Evolutionary conservation across 2,113 vertebrate genomes (phyloP).

Genomic region (Hypomesus transpacificus): DNA sequence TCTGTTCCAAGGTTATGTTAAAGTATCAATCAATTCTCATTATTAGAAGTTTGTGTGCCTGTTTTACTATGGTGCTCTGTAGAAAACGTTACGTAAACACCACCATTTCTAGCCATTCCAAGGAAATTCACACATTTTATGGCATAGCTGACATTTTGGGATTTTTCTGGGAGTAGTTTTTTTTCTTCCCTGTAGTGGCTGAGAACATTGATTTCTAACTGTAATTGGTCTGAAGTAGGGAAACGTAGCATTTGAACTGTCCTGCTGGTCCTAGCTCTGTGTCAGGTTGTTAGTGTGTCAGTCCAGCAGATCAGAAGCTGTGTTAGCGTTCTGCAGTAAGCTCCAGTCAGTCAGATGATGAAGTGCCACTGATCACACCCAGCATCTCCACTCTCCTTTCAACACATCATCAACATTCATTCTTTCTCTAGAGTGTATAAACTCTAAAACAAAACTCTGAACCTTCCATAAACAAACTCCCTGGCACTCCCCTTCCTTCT

Average conservation of each 20-base stretch:
- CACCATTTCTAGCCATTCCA: no score
- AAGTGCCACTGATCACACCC: constrained; percentile 13
- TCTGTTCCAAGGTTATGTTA: neutral
- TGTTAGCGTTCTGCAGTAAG: constrained; percentile 35
- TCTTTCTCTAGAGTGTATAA: neutral
- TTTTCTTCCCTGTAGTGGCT: no score
- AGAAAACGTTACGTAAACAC: no score
- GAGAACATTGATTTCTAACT: no score
- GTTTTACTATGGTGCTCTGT: no score
- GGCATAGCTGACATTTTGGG: no score
- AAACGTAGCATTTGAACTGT: no score
- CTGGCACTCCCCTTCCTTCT: neutral
- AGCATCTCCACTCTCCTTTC: constrained; percentile 17
- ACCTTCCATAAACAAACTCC: constrained; percentile 10
- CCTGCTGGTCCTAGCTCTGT: no score
- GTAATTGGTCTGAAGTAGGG: neutral
- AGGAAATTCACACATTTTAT: no score
- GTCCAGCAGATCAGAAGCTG: constrained; percentile 18
- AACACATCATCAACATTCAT: constrained; percentile 20
- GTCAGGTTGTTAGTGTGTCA: constrained; percentile 21
- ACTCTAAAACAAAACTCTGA: constrained; percentile 5
- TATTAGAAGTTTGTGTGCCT: no score
- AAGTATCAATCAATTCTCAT: neutral
- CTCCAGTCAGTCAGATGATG: constrained; percentile 24
- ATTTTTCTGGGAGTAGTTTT: no score